These are phyloP conservation scores for Condylura cristata DNA, from an alignment of 2,113 vertebrate genomes.

Conservation along the genomic window DNA sequence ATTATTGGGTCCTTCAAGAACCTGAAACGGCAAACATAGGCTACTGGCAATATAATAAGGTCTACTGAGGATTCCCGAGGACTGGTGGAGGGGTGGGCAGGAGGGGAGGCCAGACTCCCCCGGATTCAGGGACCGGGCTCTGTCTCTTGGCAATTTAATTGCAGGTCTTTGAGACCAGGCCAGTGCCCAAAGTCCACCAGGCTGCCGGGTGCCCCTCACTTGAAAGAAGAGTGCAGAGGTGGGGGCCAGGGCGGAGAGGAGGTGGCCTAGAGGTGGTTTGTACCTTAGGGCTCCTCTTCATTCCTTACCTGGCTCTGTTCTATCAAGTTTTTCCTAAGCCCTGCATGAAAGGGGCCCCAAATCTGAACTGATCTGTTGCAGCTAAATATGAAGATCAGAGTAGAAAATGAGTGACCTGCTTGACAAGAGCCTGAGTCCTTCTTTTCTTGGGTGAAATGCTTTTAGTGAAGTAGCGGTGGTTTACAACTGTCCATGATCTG, in stretches of 20 bases:
- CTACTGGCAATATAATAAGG: background rate
- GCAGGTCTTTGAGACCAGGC: background rate
- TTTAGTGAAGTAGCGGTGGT: too few relatives aligned
- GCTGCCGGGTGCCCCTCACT: background rate
- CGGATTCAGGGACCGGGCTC: rapidly evolving
- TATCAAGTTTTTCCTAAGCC: background rate
- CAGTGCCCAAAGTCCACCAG: background rate
- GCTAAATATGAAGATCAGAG: background rate
- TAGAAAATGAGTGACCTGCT: background rate
- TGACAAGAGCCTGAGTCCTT: background rate
- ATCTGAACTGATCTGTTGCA: too few relatives aligned
- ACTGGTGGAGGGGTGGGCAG: too few relatives aligned
- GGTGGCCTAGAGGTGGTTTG: background rate
- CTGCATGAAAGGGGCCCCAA: background rate
- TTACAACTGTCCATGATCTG: too few relatives aligned
- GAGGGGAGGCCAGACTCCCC: background rate
- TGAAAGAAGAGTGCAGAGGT: background rate
- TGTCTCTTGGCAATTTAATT: background rate
- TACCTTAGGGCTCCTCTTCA: background rate
- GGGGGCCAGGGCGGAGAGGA: background rate
- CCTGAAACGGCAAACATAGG: background rate
- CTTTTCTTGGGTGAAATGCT: too few relatives aligned
- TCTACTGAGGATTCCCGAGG: background rate
- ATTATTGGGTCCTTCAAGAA: background rate
- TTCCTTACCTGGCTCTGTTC: background rate